These are phyloP conservation scores for Oreochromis grahami DNA, from an alignment of 2,797 vertebrate species.

Conservation along the genomic window DNA sequence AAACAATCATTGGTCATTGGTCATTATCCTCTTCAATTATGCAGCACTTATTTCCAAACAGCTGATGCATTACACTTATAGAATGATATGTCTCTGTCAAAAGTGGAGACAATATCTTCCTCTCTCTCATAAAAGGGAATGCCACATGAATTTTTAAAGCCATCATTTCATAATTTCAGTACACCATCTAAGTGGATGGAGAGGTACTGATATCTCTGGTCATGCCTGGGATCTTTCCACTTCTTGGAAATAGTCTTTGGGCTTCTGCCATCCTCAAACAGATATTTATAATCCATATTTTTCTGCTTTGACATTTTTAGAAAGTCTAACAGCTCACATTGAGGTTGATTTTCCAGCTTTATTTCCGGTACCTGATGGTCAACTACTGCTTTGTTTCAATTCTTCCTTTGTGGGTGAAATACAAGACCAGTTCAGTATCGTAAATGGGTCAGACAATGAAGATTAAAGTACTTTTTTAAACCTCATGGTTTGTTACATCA, in stretches of 20 bases:
- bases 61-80: background rate
- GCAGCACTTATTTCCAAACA: background rate
- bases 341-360: background rate
- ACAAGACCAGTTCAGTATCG: background rate
- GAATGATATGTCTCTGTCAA: background rate
- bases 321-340: background rate
- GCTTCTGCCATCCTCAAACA: background rate
- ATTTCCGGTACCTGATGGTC: background rate
- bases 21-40: background rate
- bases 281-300: background rate
- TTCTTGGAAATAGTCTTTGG: background rate
- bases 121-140: background rate
- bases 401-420: background rate
- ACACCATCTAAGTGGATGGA: background rate
- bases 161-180: background rate
- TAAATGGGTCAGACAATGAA: background rate
- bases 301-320: background rate
- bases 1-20: background rate
- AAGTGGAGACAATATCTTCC: background rate
- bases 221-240: background rate
- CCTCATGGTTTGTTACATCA: background rate
- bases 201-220: background rate
- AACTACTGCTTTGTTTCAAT: background rate
- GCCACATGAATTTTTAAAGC: background rate
- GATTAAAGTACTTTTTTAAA: background rate